A percentile compares a stretch with the other conserved stretches of the same genome.
Conservation (phyloP, 2,113 vertebrate genomes). For the Dromaius novaehollandiae region DNA sequence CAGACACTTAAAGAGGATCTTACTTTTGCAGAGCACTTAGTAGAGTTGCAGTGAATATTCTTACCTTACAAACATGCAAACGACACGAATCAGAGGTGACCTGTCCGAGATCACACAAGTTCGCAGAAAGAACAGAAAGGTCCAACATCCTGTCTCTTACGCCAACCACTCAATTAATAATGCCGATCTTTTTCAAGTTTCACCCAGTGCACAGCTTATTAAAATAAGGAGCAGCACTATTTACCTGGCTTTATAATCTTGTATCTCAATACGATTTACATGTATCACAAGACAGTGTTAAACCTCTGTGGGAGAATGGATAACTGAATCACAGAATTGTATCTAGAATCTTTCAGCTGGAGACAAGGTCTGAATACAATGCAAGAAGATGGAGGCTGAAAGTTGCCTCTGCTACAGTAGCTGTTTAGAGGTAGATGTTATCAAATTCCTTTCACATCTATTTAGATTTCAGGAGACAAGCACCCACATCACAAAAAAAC, state of each 20-base stretch:
- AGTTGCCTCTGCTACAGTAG: neutral
- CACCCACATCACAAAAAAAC: neutral
- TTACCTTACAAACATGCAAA: neutral
- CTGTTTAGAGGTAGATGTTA: neutral
- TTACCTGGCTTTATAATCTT: neutral
- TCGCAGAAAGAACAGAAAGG: neutral
- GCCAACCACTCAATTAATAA: neutral
- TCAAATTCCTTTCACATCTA: neutral
- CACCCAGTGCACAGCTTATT: neutral
- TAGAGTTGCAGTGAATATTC: neutral
- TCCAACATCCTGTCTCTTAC: accelerated
- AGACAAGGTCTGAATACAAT: neutral
- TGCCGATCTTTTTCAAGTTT: neutral
- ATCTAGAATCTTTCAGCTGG: neutral
- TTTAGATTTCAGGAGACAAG: conserved; percentile 21
- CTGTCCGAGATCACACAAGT: neutral
- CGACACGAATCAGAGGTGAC: neutral
- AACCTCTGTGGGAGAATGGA: neutral
- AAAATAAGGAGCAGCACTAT: neutral
- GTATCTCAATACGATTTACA: neutral
- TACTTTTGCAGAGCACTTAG: neutral
- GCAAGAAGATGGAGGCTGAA: neutral
- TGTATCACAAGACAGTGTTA: neutral
- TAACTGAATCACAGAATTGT: neutral
- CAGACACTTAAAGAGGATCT: neutral